Conservation (phyloP, 2,888 invertebrate genomes). For the Lacanobia wlatinum region DNA sequence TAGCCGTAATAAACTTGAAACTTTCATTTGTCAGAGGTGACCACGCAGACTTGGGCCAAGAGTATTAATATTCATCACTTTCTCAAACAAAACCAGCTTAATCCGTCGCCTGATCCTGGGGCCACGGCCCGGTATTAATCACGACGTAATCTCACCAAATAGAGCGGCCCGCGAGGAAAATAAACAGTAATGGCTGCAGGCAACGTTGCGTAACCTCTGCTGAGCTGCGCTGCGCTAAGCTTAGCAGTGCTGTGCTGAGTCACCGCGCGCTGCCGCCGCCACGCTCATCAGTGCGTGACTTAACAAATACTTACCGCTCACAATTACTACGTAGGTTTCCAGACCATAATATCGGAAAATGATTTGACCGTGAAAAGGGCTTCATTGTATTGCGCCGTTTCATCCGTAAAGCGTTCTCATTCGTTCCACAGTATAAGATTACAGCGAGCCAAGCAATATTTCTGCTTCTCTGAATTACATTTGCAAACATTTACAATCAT, state of each 20-base stretch:
- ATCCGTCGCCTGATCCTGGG: conserved; percentile 71
- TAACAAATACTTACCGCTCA: conserved; percentile 75
- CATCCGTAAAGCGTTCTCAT: conserved; percentile 50
- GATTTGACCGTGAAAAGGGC: conserved; percentile 82
- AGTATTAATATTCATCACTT: conserved; percentile 75
- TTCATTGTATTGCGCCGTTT: conserved; percentile 64
- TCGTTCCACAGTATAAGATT: conserved; percentile 48
- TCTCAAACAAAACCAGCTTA: conserved; percentile 72
- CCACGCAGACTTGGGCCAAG: conserved; percentile 60
- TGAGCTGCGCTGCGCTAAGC: conserved; percentile 55
- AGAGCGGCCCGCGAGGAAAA: conserved; percentile 76
- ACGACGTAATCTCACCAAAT: conserved; percentile 80
- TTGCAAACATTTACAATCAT: conserved; percentile 58
- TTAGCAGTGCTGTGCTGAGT: conserved; percentile 49
- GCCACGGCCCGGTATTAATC: conserved; percentile 80
- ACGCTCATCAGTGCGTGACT: conserved; percentile 81
- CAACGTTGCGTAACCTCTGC: conserved; percentile 78
- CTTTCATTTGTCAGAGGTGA: conserved; percentile 61
- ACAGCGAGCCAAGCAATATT: conserved; percentile 41
- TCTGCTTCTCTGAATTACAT: conserved; percentile 53
- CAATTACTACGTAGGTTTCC: conserved; percentile 73
- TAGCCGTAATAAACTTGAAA: conserved; percentile 51
- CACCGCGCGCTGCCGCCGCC: conserved; percentile 51
- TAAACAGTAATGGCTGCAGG: conserved; percentile 73
- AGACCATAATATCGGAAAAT: conserved; percentile 75